phyloP scores from a whole-genome alignment of 2,797 vertebrate species.

The Cryptoblepharus egeriae region DNA sequence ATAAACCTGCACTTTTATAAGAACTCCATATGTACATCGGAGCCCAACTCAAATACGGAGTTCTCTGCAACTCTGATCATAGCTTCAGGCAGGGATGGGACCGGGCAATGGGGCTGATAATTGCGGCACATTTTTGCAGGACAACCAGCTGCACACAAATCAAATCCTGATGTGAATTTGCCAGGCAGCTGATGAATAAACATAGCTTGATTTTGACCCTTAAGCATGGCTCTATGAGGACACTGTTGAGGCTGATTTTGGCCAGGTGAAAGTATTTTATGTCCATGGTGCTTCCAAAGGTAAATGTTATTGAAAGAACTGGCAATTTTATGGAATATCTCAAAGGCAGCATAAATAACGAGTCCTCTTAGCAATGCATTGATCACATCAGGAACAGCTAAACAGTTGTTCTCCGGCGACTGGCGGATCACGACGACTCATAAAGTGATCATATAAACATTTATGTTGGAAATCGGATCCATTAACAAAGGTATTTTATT shows the following conservation, averaged over 20 bases:
- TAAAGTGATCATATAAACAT: conserved; percentile 76
- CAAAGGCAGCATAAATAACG: conserved; percentile 28
- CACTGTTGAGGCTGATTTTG: conserved; percentile 7
- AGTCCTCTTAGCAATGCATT: conserved; percentile 26
- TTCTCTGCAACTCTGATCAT: neutral
- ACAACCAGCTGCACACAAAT: neutral
- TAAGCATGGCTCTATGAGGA: neutral
- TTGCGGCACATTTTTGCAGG: neutral
- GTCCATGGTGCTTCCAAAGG: neutral
- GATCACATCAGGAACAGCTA: conserved; percentile 54
- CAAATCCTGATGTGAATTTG: neutral
- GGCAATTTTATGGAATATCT: neutral
- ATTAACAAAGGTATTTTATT: conserved; percentile 76
- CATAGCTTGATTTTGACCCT: neutral
- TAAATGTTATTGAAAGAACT: conserved; percentile 53
- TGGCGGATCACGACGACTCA: conserved; percentile 66
- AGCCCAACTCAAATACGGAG: no score
- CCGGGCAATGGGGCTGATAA: no score
- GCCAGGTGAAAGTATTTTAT: conserved; percentile 1
- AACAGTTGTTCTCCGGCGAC: conserved; percentile 62
- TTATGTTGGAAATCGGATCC: conserved; percentile 74
- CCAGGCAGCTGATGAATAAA: neutral
- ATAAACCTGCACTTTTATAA: neutral
- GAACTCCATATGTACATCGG: neutral
- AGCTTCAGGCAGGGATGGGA: neutral